Base-by-base conservation (phyloP, 2,888 invertebrate genomes). In the Mesopsocus fuscifrons region DNA sequence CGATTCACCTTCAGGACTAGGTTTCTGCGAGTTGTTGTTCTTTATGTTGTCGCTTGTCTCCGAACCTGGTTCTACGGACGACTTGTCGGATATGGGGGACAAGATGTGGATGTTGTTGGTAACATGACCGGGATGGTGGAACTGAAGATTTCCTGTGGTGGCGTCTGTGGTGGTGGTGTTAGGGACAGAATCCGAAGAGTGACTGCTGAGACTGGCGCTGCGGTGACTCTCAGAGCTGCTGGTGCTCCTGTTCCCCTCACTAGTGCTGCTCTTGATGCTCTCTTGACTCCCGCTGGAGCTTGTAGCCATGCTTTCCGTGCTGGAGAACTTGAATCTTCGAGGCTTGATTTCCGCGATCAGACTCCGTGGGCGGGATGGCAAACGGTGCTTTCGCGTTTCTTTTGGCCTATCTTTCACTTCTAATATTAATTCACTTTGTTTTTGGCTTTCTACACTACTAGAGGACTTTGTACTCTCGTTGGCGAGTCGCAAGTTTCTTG, bases 1-100 rank as follows among this genome's bases (percentile, higher is more conserved):
- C 59, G 47, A 13, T 3, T 44, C 20, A 35, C 41, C 77, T 54
- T 78, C 80, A 0, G 81, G 82, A 16, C 81, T 77, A 41, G 74
- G 75, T 55, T 79, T 78, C 56, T 78, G 78, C 1, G 79, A 79
- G 54, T 78, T 78, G 55, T 79, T 79, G 57, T 78, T 77, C 51
- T 75, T 74, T 53, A 79, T 81, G 55, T 82, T 80, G 54, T 83
- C 83, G 9, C 80, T 81, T 16, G 79, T 77, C 59, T 85, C 84
- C 5, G 82, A 81, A 16, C 74, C 78, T 13, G 81, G 83, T 55
- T 87, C 87, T 60, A 83, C 84, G 1, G 84, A 84, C 17, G 85
- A 85, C 61, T 85, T 87, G 61, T 87, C 87, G 45, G 85, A 85
- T 54, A 87, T 87, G 16, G 87, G 87, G 53, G 85, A 87, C 38